phyloP scores from a whole-genome alignment of 2,113 vertebrate genomes.

The Carassius carassius region DNA sequence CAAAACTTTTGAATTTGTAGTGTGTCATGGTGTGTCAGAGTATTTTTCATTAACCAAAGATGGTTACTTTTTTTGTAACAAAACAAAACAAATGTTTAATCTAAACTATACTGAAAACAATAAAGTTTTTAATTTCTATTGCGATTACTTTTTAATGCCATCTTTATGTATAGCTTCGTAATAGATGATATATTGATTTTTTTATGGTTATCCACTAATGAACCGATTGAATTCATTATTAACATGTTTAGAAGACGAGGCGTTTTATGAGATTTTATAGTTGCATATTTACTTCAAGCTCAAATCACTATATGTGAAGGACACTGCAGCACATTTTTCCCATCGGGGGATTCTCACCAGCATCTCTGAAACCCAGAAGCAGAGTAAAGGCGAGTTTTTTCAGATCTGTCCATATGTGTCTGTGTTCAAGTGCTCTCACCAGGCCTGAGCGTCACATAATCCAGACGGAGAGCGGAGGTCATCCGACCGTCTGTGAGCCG shows the following conservation, averaged over 20 bases:
- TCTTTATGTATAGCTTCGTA: neutral
- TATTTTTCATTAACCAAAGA: too few species aligned
- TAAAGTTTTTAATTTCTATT: too few species aligned
- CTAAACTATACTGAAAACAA: too few species aligned
- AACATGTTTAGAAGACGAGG: neutral
- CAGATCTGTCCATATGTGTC: neutral
- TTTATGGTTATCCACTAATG: neutral
- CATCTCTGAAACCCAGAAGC: constrained; percentile 14
- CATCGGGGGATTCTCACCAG: constrained; percentile 16
- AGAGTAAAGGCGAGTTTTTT: neutral
- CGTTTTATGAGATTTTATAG: neutral
- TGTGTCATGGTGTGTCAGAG: too few species aligned
- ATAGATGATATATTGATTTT: neutral
- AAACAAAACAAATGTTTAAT: too few species aligned
- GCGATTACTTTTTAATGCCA: neutral
- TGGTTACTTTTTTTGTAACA: too few species aligned
- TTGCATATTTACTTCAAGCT: neutral
- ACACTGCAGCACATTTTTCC: constrained; percentile 23
- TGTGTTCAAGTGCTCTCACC: constrained; percentile 30
- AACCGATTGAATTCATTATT: neutral
- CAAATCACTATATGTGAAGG: constrained; percentile 18
- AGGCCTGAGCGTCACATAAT: constrained; percentile 14
- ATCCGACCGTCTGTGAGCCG: neutral
- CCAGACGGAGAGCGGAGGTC: constrained; percentile 18
- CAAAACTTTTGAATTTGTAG: too few species aligned